These are phyloP conservation scores for Eugnorisma glareosa DNA, from an alignment of 2,888 invertebrate genomes.

Conservation along the genomic window DNA sequence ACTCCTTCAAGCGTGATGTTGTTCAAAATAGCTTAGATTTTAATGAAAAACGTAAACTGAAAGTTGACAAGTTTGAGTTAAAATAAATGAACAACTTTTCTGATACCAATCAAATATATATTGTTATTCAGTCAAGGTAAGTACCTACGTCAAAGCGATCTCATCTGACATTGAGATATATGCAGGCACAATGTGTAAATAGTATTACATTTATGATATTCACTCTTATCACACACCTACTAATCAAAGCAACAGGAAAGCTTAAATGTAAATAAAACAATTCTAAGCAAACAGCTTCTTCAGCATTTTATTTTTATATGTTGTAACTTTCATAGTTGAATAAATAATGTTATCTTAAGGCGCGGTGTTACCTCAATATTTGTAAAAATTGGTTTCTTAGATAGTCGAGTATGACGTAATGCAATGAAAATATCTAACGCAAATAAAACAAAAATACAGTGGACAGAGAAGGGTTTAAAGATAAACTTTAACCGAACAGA, in stretches of 20 bases:
- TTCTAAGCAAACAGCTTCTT: conserved; percentile 17
- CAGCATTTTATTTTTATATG: conserved; percentile 19
- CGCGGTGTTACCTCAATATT: too few species aligned
- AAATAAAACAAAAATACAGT: too few species aligned
- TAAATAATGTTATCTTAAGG: conserved; percentile 29
- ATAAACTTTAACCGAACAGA: too few species aligned
- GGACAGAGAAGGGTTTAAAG: too few species aligned
- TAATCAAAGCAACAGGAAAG: conserved; percentile 27
- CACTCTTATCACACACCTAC: conserved; percentile 20
- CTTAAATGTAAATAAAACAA: conserved; percentile 16
- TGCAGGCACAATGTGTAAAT: conserved; percentile 13
- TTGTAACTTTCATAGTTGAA: conserved; percentile 7
- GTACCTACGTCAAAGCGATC: conserved; percentile 3
- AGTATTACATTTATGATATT: conserved; percentile 33
- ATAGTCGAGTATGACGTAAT: too few species aligned
- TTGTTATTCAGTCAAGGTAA: conserved; percentile 21
- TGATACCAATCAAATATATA: neutral
- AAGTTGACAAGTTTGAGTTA: neutral
- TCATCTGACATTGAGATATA: conserved; percentile 38
- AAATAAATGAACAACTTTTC: neutral
- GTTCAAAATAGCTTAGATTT: neutral
- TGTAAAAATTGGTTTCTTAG: too few species aligned
- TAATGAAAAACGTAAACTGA: neutral
- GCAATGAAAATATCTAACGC: too few species aligned
- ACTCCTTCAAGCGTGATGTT: neutral